Conservation (phyloP, 1,140 invertebrate genomes). For the Leptopilina clavipes region DNA sequence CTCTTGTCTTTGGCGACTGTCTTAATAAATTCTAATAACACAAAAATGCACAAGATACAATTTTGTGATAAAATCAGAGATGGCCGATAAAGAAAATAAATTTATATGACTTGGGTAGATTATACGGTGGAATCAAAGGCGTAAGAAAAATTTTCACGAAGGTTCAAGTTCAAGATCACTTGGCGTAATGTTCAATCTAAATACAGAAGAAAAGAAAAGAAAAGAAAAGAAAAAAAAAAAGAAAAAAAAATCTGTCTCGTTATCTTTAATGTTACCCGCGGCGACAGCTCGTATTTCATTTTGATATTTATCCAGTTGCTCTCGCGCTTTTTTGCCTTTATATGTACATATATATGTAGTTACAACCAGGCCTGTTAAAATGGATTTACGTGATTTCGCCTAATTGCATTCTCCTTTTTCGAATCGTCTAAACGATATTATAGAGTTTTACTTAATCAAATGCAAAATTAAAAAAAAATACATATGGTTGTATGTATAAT, state of each 20-base stretch:
- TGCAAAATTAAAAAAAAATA: slow-evolving; percentile 3
- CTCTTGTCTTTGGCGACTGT: not conserved
- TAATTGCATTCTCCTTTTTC: slow-evolving; percentile 26
- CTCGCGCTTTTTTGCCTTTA: slow-evolving; percentile 10
- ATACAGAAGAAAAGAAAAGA: not conserved
- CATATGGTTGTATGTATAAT: not conserved
- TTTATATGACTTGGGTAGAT: not conserved
- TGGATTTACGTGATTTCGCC: slow-evolving; percentile 28
- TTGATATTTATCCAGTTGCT: slow-evolving; percentile 34
- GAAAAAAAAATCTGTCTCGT: slow-evolving; percentile 8
- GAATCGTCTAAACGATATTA: not conserved
- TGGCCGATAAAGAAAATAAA: not conserved
- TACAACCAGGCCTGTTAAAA: slow-evolving; percentile 1
- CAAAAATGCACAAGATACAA: not conserved
- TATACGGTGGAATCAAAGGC: slow-evolving; percentile 6
- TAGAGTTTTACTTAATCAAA: slow-evolving; percentile 6
- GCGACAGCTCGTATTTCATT: slow-evolving; percentile 32
- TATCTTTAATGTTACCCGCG: slow-evolving; percentile 31
- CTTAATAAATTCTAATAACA: slow-evolving; percentile 10
- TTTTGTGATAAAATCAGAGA: not conserved
- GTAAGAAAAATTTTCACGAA: slow-evolving; percentile 5
- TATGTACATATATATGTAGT: not conserved
- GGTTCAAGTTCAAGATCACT: slow-evolving; percentile 34
- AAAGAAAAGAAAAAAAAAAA: not conserved
- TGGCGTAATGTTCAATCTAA: slow-evolving; percentile 33